Conservation (phyloP, 2,797 vertebrate species). For the Echiichthys vipera region DNA sequence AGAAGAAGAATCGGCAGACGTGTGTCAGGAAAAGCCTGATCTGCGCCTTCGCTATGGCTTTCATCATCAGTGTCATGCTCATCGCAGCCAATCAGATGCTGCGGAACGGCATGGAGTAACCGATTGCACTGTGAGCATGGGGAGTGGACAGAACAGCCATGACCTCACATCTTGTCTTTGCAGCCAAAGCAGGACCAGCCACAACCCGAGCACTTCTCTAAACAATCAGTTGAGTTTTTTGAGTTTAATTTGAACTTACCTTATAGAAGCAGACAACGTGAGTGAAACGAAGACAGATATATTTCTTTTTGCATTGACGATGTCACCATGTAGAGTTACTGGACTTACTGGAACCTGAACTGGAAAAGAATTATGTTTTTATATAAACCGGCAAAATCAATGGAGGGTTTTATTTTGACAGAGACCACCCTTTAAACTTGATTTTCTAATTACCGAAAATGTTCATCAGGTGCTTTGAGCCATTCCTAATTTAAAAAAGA, state of each 20-base stretch:
- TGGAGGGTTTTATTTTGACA: slow-evolving; percentile 52
- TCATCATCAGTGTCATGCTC: slow-evolving; percentile 99
- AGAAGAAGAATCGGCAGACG: slow-evolving; percentile 93
- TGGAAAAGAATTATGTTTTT: slow-evolving; percentile 54
- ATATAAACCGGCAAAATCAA: slow-evolving; percentile 48
- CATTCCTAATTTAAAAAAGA: slow-evolving; percentile 67
- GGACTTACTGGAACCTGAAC: slow-evolving; percentile 50
- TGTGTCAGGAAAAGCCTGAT: slow-evolving; percentile 99
- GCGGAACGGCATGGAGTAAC: slow-evolving; percentile 98
- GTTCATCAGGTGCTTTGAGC: slow-evolving; percentile 80
- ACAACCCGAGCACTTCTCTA: slow-evolving; percentile 76
- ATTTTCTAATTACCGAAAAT: slow-evolving; percentile 71
- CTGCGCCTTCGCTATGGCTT: slow-evolving; percentile 99
- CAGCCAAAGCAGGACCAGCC: slow-evolving; percentile 80
- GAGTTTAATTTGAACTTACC: slow-evolving; percentile 49
- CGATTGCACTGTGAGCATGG: slow-evolving; percentile 85
- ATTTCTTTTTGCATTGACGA: slow-evolving; percentile 56
- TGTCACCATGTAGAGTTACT: slow-evolving; percentile 50
- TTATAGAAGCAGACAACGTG: slow-evolving; percentile 36
- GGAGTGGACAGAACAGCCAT: slow-evolving; percentile 74
- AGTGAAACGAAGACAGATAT: slow-evolving; percentile 29
- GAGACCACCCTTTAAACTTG: slow-evolving; percentile 75
- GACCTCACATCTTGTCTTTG: slow-evolving; percentile 79
- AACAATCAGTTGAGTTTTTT: slow-evolving; percentile 63
- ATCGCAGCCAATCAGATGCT: slow-evolving; percentile 99